These are phyloP conservation scores for Salticus scenicus DNA, from an alignment of 2,888 invertebrate genomes.

Conservation along the genomic window DNA sequence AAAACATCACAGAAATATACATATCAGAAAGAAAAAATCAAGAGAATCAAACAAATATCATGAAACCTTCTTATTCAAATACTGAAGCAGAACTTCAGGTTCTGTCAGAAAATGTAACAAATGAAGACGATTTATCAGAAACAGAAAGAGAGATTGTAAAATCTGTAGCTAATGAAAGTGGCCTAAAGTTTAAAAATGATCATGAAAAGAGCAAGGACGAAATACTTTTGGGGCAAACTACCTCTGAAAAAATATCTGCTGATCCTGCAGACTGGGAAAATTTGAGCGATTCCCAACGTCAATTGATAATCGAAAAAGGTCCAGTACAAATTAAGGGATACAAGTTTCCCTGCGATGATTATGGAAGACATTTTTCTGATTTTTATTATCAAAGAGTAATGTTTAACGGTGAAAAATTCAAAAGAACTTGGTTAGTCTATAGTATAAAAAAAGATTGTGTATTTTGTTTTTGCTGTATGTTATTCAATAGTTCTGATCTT, in stretches of 20 bases:
- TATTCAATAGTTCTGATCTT: neutral
- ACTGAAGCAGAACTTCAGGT: too few relatives aligned
- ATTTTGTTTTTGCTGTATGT: neutral
- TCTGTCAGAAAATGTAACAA: too few relatives aligned
- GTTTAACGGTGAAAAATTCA: neutral
- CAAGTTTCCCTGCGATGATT: neutral
- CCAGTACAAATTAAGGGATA: neutral
- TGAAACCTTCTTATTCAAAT: too few relatives aligned
- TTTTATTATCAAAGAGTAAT: neutral
- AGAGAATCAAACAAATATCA: too few relatives aligned
- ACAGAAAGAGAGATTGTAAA: too few relatives aligned
- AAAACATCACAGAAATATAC: too few relatives aligned
- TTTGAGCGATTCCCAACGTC: neutral
- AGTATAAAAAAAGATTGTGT: neutral
- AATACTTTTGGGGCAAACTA: too few relatives aligned
- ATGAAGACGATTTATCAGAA: too few relatives aligned
- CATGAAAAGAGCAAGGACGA: too few relatives aligned
- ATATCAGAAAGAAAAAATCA: too few relatives aligned
- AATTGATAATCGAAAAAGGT: neutral
- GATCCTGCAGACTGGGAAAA: neutral
- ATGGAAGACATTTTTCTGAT: neutral
- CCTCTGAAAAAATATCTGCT: neutral
- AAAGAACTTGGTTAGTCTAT: neutral
- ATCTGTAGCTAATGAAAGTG: too few relatives aligned
- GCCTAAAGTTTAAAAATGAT: too few relatives aligned